These are phyloP conservation scores for Rotaria socialis DNA, from an alignment of 2,888 invertebrate genomes.

Conservation along the genomic window DNA sequence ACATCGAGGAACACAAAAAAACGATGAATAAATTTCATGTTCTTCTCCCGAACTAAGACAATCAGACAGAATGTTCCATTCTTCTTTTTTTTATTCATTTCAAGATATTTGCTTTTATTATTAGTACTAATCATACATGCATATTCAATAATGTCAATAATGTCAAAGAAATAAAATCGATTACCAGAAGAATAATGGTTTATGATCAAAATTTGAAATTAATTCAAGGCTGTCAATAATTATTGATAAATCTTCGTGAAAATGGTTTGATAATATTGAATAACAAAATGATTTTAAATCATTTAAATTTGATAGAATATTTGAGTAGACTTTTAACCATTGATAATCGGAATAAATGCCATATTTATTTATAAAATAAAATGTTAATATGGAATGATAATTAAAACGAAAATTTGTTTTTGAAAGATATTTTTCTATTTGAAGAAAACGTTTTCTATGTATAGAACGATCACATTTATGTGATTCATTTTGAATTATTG, in stretches of 20 bases:
- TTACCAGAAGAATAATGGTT: constrained; percentile 34
- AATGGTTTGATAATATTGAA: neutral
- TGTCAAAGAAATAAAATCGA: constrained; percentile 9
- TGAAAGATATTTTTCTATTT: neutral
- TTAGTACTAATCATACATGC: neutral
- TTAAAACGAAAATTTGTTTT: neutral
- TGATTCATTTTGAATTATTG: neutral
- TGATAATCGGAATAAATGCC: constrained; percentile 14
- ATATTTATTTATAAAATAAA: constrained; percentile 24
- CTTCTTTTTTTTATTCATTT: neutral
- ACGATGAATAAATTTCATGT: constrained; percentile 5
- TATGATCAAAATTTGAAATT: neutral
- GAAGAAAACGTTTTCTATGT: neutral
- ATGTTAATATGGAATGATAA: constrained; percentile 20
- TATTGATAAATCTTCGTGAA: neutral
- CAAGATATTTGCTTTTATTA: constrained; percentile 20
- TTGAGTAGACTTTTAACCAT: neutral
- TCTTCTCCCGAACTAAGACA: neutral
- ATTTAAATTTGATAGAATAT: neutral
- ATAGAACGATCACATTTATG: neutral
- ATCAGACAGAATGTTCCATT: neutral
- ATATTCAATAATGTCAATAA: constrained; percentile 22
- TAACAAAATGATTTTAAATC: neutral
- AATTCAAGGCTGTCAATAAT: neutral
- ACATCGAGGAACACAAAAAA: neutral